Conservation (phyloP, 2,888 invertebrate species). For the Drosophila algonquin region DNA sequence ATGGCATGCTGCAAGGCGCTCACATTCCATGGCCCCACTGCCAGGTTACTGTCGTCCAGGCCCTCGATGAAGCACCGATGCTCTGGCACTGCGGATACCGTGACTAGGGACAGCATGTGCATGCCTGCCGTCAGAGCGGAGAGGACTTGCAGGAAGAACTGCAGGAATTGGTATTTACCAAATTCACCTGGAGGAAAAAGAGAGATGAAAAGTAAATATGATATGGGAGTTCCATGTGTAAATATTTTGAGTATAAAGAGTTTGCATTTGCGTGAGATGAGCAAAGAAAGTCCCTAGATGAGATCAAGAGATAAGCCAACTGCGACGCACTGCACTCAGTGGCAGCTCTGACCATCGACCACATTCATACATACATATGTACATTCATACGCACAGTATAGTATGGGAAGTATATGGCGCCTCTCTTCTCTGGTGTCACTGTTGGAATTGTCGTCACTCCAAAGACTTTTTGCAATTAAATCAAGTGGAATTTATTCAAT, state of each 20-base stretch:
- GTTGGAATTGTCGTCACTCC: slow-evolving; percentile 63
- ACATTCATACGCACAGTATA: slow-evolving; percentile 3
- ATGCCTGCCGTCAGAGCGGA: slow-evolving; percentile 90
- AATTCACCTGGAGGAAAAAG: slow-evolving; percentile 88
- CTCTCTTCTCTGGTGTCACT: slow-evolving; percentile 22
- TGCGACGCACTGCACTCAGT: background rate
- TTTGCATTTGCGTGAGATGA: background rate
- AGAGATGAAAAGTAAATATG: no score
- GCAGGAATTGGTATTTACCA: slow-evolving; percentile 91
- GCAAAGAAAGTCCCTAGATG: background rate
- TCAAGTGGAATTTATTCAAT: slow-evolving; percentile 78
- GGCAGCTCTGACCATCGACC: background rate
- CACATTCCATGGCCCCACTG: slow-evolving; percentile 86
- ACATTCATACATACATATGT: no score
- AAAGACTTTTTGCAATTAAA: slow-evolving; percentile 68
- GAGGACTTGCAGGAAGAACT: slow-evolving; percentile 90
- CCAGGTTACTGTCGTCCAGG: slow-evolving; percentile 85
- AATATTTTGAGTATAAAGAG: no score
- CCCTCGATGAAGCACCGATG: slow-evolving; percentile 86
- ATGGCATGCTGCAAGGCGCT: slow-evolving; percentile 85
- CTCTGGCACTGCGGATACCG: slow-evolving; percentile 91
- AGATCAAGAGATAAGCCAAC: background rate
- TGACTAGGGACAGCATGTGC: slow-evolving; percentile 92
- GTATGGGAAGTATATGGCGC: slow-evolving; percentile 5
- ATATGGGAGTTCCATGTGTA: no score